Percentiles rank a stretch among this genome's conserved stretches.
These are phyloP conservation scores for Nipponia nippon DNA, from an alignment of 2,113 vertebrate genomes.

Conservation along the genomic window DNA sequence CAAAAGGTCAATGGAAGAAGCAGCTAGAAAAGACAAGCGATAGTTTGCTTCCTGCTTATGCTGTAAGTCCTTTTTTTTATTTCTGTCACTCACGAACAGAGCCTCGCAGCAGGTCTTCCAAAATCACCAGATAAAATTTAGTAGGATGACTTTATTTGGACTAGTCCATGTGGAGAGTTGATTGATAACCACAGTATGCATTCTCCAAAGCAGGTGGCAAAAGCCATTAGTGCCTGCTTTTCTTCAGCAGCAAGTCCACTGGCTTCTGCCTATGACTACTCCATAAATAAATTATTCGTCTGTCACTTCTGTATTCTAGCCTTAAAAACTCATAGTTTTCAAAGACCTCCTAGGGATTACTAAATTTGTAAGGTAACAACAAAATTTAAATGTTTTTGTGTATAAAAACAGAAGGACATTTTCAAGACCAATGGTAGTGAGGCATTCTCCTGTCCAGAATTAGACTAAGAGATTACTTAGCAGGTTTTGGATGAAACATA, in stretches of 20 bases:
- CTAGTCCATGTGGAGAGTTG: not conserved
- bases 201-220: not conserved
- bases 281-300: not conserved
- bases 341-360: not conserved
- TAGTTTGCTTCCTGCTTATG: not conserved
- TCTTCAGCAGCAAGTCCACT: too few species aligned
- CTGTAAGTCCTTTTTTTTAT: not conserved
- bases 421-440: not conserved
- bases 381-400: not conserved
- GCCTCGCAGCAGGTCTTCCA: not conserved
- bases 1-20: not conserved
- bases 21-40: not conserved
- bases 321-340: not conserved
- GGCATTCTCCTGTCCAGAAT: not conserved
- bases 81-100: not conserved
- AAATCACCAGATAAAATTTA: not conserved
- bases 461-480: not conserved
- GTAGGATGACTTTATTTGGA: not conserved
- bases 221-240: not conserved
- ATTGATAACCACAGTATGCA: rapidly evolving
- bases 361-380: not conserved
- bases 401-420: not conserved
- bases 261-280: not conserved
- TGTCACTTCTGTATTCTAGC: not conserved
- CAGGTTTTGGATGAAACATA: not conserved